Percentiles rank a stretch among this genome's conserved stretches.
Conservation (phyloP, 2,113 vertebrate genomes). For the Corynorhinus townsendii region DNA sequence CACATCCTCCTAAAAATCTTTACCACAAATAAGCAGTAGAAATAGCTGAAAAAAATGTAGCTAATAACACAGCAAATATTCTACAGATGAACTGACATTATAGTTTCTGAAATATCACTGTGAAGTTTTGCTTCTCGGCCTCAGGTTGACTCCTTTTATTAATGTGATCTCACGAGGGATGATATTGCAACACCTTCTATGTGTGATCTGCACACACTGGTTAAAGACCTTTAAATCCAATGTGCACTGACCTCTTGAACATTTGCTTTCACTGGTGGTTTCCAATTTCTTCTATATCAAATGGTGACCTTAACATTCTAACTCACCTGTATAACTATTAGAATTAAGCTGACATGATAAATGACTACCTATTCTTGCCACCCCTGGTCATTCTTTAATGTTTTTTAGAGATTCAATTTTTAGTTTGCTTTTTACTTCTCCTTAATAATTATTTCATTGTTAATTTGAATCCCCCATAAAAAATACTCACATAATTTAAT, state of each 20-base stretch:
- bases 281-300: slow-evolving; percentile 58
- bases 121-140: slow-evolving; percentile 44
- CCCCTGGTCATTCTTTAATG: not conserved
- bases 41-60: not conserved
- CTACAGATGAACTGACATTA: slow-evolving; percentile 13
- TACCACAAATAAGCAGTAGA: slow-evolving; percentile 34
- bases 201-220: not conserved
- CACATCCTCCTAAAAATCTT: not conserved
- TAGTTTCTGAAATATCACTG: slow-evolving; percentile 31
- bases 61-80: not conserved
- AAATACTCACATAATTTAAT: not conserved
- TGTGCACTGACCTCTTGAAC: slow-evolving; percentile 48
- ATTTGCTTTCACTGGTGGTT: slow-evolving; percentile 42
- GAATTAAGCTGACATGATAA: slow-evolving; percentile 53
- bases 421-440: not conserved
- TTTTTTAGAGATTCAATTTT: slow-evolving; percentile 28
- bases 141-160: slow-evolving; percentile 43
- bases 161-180: not conserved
- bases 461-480: not conserved
- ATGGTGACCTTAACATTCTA: slow-evolving; percentile 61
- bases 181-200: not conserved
- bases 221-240: slow-evolving; percentile 62
- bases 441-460: slow-evolving; percentile 7
- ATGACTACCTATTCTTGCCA: slow-evolving; percentile 39
- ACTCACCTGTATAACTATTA: slow-evolving; percentile 50